phyloP scores from a whole-genome alignment of 2,113 vertebrate genomes.

The Crypturellus undulatus region DNA sequence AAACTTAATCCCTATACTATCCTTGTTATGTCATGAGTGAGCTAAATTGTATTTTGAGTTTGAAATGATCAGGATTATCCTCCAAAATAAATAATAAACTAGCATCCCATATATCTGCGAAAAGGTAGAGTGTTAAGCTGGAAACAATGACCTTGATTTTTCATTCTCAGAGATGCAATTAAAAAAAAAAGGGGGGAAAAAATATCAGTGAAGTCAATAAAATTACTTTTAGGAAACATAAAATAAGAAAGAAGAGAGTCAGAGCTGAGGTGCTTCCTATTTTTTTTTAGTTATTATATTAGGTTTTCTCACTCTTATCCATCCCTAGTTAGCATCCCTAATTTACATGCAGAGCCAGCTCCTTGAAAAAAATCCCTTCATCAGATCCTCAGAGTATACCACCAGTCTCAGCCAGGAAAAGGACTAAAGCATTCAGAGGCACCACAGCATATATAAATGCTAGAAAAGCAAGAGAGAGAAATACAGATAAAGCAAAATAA shows the following conservation, averaged over 20 bases:
- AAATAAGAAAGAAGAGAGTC: neutral
- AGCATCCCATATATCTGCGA: neutral
- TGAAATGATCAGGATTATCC: slow-evolving; percentile 24
- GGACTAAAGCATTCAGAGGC: neutral
- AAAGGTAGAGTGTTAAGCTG: neutral
- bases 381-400: neutral
- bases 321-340: neutral
- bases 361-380: slow-evolving; percentile 11
- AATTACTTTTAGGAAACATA: neutral
- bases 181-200: neutral
- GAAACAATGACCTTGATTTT: slow-evolving; percentile 31
- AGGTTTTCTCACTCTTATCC: neutral
- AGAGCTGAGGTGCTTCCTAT: neutral
- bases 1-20: slow-evolving; percentile 35
- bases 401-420: neutral
- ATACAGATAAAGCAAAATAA: slow-evolving; percentile 34
- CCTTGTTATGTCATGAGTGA: neutral
- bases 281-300: neutral
- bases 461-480: neutral
- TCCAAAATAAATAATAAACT: slow-evolving; percentile 36
- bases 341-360: slow-evolving; percentile 33
- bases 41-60: neutral
- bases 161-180: neutral
- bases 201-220: neutral
- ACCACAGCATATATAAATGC: neutral